Evolutionary conservation across 37 sponge, comb jelly and placozoan species (phyloP).

Genomic region (Beroe forskalii): DNA sequence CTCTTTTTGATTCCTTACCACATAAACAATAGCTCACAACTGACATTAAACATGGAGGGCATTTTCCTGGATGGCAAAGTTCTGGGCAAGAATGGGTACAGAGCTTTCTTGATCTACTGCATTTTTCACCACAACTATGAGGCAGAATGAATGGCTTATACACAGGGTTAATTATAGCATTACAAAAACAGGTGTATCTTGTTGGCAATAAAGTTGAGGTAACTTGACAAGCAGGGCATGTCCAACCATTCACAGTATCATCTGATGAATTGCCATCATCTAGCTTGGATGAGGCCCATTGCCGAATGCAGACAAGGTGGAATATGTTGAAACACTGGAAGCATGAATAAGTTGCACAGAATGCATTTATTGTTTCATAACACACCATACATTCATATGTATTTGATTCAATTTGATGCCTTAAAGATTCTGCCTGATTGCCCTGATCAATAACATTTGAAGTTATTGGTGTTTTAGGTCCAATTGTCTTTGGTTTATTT

Average conservation of each 20-base stretch:
- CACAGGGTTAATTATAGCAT: constrained; percentile 22
- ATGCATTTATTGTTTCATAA: constrained; percentile 47
- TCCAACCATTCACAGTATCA: neutral
- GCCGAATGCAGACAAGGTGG: constrained; percentile 6
- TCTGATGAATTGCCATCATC: neutral
- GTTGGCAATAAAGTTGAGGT: neutral
- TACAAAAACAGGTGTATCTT: constrained; percentile 34
- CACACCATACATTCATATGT: constrained; percentile 64
- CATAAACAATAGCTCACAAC: constrained; percentile 18
- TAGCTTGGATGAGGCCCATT: constrained; percentile 61
- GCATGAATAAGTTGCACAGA: constrained; percentile 61
- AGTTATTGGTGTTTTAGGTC: neutral
- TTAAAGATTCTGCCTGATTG: constrained; percentile 18
- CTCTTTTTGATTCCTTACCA: neutral
- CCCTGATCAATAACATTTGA: neutral
- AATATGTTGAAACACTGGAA: constrained; percentile 55
- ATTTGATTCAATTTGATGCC: constrained; percentile 47
- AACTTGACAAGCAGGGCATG: constrained; percentile 50
- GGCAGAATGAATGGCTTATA: constrained; percentile 16
- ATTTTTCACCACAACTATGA: constrained; percentile 62
- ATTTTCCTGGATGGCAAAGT: constrained; percentile 48
- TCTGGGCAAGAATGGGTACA: constrained; percentile 45
- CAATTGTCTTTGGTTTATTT: no score
- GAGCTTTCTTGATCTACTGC: neutral
- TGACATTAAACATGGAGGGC: neutral